phyloP scores from a whole-genome alignment of 1,140 invertebrate species.

The Drosophila nigromelanica region DNA sequence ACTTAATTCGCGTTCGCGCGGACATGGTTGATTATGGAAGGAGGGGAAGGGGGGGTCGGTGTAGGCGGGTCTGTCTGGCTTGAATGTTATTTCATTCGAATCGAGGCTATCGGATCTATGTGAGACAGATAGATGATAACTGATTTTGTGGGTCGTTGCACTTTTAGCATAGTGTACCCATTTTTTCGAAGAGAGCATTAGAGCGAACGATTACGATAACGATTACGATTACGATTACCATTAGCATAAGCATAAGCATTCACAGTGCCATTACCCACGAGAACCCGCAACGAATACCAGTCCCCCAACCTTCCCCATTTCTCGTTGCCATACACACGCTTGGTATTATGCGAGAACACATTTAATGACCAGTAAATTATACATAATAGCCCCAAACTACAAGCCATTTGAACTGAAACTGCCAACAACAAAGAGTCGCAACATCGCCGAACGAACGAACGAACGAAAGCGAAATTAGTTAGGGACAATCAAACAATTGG shows the following conservation, averaged over 20 bases:
- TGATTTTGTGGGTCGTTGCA: conserved; percentile 28
- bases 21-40: conserved; percentile 7
- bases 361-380: conserved; percentile 55
- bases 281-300: no score
- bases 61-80: neutral
- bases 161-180: conserved; percentile 5
- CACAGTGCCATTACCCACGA: no score
- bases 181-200: conserved; percentile 31
- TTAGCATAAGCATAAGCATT: conserved; percentile 28
- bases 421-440: conserved; percentile 17
- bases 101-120: conserved; percentile 38
- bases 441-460: neutral
- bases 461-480: conserved; percentile 54
- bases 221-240: conserved; percentile 36
- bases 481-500: conserved; percentile 14
- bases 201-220: conserved; percentile 21
- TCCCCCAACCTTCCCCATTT: no score
- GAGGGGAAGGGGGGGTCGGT: neutral
- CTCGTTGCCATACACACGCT: no score
- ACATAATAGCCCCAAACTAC: conserved; percentile 49
- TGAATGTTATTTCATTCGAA: conserved; percentile 20
- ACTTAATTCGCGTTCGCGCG: conserved; percentile 50
- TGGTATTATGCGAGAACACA: conserved; percentile 1
- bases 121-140: conserved; percentile 25
- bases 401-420: conserved; percentile 37